Evolutionary conservation across 2,113 vertebrate species (phyloP).

Genomic region (Pipra filicauda): DNA sequence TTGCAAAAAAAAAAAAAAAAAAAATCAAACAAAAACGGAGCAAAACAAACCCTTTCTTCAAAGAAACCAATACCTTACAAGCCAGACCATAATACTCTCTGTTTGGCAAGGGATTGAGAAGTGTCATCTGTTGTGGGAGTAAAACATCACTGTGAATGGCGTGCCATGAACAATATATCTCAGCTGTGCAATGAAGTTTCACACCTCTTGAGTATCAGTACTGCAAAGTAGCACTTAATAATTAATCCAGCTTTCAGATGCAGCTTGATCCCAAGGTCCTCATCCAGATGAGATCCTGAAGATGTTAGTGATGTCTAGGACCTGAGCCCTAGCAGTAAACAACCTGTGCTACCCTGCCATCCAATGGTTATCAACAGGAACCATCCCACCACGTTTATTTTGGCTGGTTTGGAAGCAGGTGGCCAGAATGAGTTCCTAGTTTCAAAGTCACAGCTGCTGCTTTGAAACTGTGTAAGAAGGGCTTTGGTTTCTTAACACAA

Average conservation of each 20-base stretch:
- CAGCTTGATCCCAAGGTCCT: background rate
- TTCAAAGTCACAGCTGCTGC: slow-evolving; percentile 67
- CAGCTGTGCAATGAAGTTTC: background rate
- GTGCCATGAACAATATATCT: background rate
- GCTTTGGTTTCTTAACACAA: slow-evolving; percentile 63
- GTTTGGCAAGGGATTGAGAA: background rate
- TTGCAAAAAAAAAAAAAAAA: background rate
- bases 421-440: slow-evolving; percentile 56
- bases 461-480: slow-evolving; percentile 70
- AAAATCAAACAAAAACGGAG: background rate
- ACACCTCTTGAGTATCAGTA: background rate
- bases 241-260: background rate
- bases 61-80: background rate
- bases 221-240: background rate
- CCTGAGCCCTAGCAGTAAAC: background rate
- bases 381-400: slow-evolving; percentile 35
- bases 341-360: slow-evolving; percentile 32
- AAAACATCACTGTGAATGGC: background rate
- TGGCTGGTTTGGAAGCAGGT: slow-evolving; percentile 59
- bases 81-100: background rate
- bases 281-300: background rate
- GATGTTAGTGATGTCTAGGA: background rate
- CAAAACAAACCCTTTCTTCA: background rate
- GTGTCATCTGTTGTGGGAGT: background rate
- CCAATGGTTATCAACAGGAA: slow-evolving; percentile 8